Base-by-base conservation (phyloP, 2,888 invertebrate species). In the Calameuta idolon region DNA sequence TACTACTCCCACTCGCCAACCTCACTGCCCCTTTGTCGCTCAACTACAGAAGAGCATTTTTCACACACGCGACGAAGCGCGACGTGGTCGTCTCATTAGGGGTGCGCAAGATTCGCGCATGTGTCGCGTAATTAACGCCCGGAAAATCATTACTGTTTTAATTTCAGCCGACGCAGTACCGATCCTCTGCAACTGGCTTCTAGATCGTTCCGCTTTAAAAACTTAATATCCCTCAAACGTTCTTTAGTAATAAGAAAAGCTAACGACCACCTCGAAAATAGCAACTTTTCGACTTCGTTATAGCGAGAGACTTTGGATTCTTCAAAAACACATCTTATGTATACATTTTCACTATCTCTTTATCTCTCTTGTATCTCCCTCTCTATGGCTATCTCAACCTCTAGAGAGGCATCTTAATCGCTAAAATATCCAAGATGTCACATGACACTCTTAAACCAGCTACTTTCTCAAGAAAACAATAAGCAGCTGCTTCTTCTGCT, bases 81-180 rank as follows among this genome's bases (percentile, higher is more conserved):
- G 69, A 71, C 77, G 35, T 68, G 37, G 76, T 75, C 74, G 77
- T 74, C 79, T 81, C 80, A 78, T 83, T 83, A 81, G 82, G 75
- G 80, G 75, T 75, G 79, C 76, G 74, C 80, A 76, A 78, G 79
- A 79, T 74, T 81, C 77, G 81, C 79, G 76, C 76, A 74, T 75
- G 81, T 75, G 78, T 79, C 74, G 79, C 77, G 81, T 82, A 83
- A 83, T 83, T 81, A 83, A 83, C 81, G 80, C 81, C 78, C 79
- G 79, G 81, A 80, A 83, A 82, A 82, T 82, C 80, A 83, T 83
- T 83, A 82, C 80, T 74, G 76, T 76, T 81, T 83, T 82, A 78
- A 82, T 80, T 82, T 80, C 76, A 77, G 55, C 77, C 71, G 69
- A 55, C 68, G 75, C 31, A 11, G 30, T 34, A 23, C 35, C 77